phyloP scores from a whole-genome alignment of 2,888 invertebrate genomes.

The Oscheius sp. region DNA sequence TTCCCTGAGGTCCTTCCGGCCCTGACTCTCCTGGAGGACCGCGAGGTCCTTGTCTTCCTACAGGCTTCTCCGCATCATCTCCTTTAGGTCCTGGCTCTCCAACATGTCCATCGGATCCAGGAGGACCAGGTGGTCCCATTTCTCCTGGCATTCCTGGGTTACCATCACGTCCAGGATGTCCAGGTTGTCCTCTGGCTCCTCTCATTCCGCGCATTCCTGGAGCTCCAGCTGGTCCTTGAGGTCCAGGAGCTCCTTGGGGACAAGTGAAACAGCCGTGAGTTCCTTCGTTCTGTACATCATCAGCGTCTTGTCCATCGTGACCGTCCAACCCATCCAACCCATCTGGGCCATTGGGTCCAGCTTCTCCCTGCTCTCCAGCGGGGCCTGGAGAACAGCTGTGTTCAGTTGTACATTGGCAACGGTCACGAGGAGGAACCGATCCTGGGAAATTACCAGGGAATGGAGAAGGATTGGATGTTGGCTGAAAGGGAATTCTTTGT shows the following conservation, averaged over 20 bases:
- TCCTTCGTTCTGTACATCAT: conserved; percentile 59
- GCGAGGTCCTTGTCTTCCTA: conserved; percentile 59
- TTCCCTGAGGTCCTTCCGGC: conserved; percentile 50
- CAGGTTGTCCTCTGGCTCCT: conserved; percentile 58
- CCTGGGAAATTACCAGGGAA: conserved; percentile 28
- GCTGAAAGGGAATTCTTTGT: neutral
- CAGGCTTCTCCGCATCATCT: conserved; percentile 63
- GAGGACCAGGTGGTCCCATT: conserved; percentile 54
- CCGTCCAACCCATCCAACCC: conserved; percentile 60
- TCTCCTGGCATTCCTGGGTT: conserved; percentile 58
- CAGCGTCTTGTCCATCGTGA: conserved; percentile 60
- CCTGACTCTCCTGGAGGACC: conserved; percentile 59
- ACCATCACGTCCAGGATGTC: conserved; percentile 60
- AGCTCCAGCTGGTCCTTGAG: conserved; percentile 53
- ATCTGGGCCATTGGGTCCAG: conserved; percentile 50
- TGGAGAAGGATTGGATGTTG: neutral
- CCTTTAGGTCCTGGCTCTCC: conserved; percentile 62
- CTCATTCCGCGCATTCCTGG: conserved; percentile 65
- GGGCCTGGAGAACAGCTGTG: conserved; percentile 64
- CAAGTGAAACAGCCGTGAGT: conserved; percentile 64
- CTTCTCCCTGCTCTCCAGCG: conserved; percentile 50
- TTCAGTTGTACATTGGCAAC: conserved; percentile 50
- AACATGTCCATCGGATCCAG: conserved; percentile 58
- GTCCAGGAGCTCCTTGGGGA: conserved; percentile 57
- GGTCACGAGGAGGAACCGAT: conserved; percentile 7